phyloP scores from a whole-genome alignment of 2,888 invertebrate species.

The Drosophila affinis region DNA sequence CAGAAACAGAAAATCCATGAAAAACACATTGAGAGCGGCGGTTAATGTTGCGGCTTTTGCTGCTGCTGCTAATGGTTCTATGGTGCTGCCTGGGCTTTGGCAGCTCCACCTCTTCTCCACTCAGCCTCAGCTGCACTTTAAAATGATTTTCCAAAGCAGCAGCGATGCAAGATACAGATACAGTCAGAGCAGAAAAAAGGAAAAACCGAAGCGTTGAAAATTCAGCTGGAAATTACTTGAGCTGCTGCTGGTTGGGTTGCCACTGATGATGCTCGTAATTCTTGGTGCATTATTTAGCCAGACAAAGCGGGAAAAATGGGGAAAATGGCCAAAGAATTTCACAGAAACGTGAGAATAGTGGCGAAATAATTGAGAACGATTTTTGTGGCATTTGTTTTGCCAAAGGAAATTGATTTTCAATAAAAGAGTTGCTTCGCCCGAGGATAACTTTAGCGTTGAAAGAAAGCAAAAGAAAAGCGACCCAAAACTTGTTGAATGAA shows the following conservation, averaged over 20 bases:
- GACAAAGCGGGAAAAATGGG: conserved; percentile 32
- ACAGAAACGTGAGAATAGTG: conserved; percentile 43
- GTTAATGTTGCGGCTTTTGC: conserved; percentile 47
- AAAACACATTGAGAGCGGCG: conserved; percentile 67
- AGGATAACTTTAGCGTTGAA: background rate
- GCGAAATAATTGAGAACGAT: conserved; percentile 35
- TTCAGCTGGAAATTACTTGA: conserved; percentile 71
- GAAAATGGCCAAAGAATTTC: conserved; percentile 38
- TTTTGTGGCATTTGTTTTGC: conserved; percentile 41
- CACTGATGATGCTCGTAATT: conserved; percentile 46
- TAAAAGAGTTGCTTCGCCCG: background rate
- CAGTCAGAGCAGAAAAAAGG: conserved; percentile 27
- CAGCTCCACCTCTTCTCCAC: conserved; percentile 64
- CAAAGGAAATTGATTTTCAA: conserved; percentile 45
- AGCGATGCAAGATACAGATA: background rate
- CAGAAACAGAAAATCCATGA: conserved; percentile 67
- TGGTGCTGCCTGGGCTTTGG: conserved; percentile 37
- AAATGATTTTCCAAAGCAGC: conserved; percentile 64
- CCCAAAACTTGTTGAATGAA: conserved; percentile 37
- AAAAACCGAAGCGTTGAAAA: conserved; percentile 69
- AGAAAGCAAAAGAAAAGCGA: background rate
- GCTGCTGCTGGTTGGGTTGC: conserved; percentile 38
- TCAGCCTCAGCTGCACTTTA: conserved; percentile 62
- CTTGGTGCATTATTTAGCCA: conserved; percentile 50
- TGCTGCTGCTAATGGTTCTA: conserved; percentile 33